Percentiles rank a stretch among this genome's conserved stretches.
phyloP scores from a whole-genome alignment of 2,797 vertebrate species.

The Taeniopygia guttata region DNA sequence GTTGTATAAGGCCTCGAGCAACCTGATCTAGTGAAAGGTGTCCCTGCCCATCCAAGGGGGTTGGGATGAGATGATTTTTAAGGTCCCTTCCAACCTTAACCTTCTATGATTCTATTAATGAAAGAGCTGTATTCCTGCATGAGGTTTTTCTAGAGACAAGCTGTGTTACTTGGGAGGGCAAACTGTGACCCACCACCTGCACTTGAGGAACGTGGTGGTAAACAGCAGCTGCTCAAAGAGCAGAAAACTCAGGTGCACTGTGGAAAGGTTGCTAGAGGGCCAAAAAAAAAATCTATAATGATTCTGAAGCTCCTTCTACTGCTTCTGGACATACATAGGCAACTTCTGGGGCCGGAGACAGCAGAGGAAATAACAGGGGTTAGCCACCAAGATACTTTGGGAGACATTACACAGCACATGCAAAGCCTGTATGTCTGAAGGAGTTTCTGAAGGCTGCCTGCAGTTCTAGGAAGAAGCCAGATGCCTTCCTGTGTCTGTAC shows the following conservation, averaged over 20 bases:
- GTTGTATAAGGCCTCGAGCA: not conserved
- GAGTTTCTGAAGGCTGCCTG: not conserved
- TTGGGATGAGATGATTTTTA: not conserved
- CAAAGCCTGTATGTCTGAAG: not conserved
- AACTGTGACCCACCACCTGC: not conserved
- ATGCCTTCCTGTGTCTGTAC: not conserved
- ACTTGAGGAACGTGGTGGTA: not conserved
- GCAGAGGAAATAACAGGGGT: not conserved
- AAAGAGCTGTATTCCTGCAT: not conserved
- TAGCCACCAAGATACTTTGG: not conserved
- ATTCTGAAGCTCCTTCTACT: not conserved
- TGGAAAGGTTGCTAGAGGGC: not conserved
- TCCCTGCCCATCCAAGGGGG: not conserved
- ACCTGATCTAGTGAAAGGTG: not conserved
- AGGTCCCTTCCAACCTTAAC: not conserved
- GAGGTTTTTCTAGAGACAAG: not conserved
- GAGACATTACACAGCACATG: not conserved
- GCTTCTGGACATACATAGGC: not conserved
- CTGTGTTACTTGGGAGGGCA: not conserved
- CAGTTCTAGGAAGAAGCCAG: not conserved
- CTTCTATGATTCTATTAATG: not conserved
- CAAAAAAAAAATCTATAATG: not conserved
- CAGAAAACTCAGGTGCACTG: not conserved
- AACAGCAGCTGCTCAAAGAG: not conserved
- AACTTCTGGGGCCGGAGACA: not conserved